These are phyloP conservation scores for Atlantisia rogersi DNA, from an alignment of 2,113 vertebrate genomes.

Conservation along the genomic window DNA sequence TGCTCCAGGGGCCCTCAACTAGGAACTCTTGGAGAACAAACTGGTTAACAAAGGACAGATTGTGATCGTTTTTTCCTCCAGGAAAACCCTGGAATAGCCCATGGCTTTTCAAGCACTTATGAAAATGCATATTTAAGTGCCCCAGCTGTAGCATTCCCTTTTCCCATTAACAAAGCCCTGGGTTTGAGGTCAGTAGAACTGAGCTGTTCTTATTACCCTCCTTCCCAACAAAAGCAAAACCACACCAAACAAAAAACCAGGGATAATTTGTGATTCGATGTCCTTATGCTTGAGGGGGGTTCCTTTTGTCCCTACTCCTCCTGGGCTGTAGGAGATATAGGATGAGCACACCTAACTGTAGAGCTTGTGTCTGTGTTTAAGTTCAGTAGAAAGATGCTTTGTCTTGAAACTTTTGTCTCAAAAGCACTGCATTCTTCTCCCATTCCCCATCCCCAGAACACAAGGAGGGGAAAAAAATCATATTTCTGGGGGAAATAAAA, in stretches of 20 bases:
- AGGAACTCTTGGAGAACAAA: slow-evolving; percentile 58
- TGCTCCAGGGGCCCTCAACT: slow-evolving; percentile 1
- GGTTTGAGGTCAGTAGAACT: neutral
- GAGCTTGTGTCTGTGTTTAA: neutral
- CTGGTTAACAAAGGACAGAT: slow-evolving; percentile 63
- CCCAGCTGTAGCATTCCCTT: neutral
- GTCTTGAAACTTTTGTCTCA: neutral
- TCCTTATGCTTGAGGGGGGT: neutral
- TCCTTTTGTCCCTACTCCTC: neutral
- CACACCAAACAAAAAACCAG: neutral
- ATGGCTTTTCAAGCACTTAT: neutral
- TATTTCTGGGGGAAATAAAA: neutral
- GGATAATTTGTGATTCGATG: neutral
- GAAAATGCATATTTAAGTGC: neutral
- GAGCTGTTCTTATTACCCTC: neutral
- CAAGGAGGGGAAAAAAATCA: neutral
- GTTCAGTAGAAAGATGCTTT: neutral
- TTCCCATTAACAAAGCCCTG: neutral
- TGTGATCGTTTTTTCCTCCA: slow-evolving; percentile 60
- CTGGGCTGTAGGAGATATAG: neutral
- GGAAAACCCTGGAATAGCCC: slow-evolving; percentile 58
- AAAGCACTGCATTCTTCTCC: neutral
- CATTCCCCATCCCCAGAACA: neutral
- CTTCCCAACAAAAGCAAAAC: no score
- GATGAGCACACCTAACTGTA: neutral